Conservation (phyloP, 2,888 invertebrate species). For the Dusona sp. region DNA sequence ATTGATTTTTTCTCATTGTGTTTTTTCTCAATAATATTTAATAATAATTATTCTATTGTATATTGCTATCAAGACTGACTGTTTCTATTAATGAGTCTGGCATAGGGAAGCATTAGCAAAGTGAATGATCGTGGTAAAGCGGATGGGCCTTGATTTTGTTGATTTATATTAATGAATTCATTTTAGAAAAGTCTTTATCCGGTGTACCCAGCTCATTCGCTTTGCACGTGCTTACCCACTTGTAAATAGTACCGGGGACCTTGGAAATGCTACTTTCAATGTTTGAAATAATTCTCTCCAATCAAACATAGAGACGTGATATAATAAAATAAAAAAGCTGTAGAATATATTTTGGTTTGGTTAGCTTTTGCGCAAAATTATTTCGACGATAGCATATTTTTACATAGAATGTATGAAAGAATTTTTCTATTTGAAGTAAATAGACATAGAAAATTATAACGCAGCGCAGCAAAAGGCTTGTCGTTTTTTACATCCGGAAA, state of each 20-base stretch:
- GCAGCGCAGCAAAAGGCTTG: neutral
- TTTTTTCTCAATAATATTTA: neutral
- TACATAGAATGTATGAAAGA: neutral
- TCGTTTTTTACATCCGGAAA: neutral
- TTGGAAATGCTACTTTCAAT: neutral
- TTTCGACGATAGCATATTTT: neutral
- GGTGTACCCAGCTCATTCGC: no score
- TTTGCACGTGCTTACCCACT: no score
- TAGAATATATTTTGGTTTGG: neutral
- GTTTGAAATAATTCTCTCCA: neutral
- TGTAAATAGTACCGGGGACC: no score
- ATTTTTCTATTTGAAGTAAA: slow-evolving; percentile 1
- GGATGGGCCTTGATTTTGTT: no score
- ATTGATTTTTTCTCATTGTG: no score
- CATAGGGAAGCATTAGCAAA: no score
- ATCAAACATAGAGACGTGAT: neutral
- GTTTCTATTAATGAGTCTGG: no score
- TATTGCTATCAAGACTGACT: no score
- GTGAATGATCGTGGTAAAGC: no score
- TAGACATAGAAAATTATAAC: neutral
- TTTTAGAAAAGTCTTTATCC: no score
- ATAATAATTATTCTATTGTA: neutral
- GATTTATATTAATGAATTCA: no score
- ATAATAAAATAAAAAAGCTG: neutral
- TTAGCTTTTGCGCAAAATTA: neutral